Conservation (phyloP, 2,113 vertebrate genomes). For the Hypomesus transpacificus region DNA sequence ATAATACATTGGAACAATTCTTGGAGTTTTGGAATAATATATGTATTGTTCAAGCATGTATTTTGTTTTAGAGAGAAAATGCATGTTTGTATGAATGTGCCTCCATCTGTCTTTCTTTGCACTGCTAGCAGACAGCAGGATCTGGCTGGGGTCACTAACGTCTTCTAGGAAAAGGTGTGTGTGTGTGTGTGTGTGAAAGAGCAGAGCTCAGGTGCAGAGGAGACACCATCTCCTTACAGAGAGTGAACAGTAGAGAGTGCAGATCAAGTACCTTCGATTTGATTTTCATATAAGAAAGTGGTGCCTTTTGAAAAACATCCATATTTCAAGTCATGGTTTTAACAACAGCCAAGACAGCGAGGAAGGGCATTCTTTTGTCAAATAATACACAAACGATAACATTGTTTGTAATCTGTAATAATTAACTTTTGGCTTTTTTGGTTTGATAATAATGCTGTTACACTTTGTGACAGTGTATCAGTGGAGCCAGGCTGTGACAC, state of each 20-base stretch:
- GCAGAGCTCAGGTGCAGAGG: constrained; percentile 47
- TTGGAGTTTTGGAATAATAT: neutral
- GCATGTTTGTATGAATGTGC: constrained; percentile 33
- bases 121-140: constrained; percentile 47
- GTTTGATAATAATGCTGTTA: neutral
- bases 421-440: neutral
- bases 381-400: too few relatives aligned
- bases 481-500: neutral
- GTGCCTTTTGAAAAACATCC: neutral
- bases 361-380: too few relatives aligned
- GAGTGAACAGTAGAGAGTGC: constrained; percentile 41
- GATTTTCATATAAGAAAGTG: neutral
- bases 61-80: constrained; percentile 4
- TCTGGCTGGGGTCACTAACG: constrained; percentile 37
- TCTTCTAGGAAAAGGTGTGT: constrained; percentile 28
- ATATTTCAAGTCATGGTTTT: neutral
- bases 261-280: constrained; percentile 29
- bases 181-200: constrained; percentile 6
- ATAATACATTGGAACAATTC: too few relatives aligned
- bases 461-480: neutral
- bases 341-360: neutral
- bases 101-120: constrained; percentile 45
- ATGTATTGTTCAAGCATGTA: neutral
- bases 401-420: too few relatives aligned
- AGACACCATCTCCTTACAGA: constrained; percentile 45